Percentiles rank a stretch among this genome's conserved stretches.
phyloP scores from a whole-genome alignment of 1,140 invertebrate genomes.

The Varroa destructor region DNA sequence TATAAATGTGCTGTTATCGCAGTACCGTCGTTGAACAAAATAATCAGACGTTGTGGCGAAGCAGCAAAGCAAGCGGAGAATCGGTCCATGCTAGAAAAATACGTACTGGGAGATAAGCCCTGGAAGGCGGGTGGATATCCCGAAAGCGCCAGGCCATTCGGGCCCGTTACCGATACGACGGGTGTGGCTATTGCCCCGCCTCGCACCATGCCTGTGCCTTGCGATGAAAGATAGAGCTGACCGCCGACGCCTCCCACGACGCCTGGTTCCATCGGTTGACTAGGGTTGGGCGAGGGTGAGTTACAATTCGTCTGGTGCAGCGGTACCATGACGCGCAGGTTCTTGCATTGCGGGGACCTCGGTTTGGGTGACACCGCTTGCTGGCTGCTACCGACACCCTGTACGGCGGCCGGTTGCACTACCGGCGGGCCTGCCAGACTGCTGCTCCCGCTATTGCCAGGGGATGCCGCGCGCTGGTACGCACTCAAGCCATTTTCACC shows the following conservation, averaged over 20 bases:
- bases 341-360: conserved; percentile 28
- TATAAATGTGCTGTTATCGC: too few species aligned
- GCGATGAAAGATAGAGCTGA: conserved; percentile 21
- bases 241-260: not conserved
- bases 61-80: conserved; percentile 1
- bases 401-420: too few species aligned
- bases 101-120: conserved; percentile 24
- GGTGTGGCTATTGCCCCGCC: conserved; percentile 13
- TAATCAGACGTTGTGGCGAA: not conserved
- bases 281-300: conserved; percentile 15
- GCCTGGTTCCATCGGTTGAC: not conserved
- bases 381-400: not conserved
- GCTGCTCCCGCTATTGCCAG: conserved; percentile 23
- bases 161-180: conserved; percentile 21
- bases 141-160: conserved; percentile 21
- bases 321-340: conserved; percentile 27
- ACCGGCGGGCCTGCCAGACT: conserved; percentile 24
- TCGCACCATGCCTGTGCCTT: conserved; percentile 12
- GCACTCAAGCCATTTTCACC: conserved; percentile 21
- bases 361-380: conserved; percentile 26
- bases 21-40: too few species aligned
- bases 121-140: conserved; percentile 11
- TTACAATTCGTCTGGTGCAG: not conserved
- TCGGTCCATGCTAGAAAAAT: conserved; percentile 23
- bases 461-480: conserved; percentile 21